Evolutionary conservation across 2,113 vertebrate species (phyloP).

Genomic region (Vicugna pacos): DNA sequence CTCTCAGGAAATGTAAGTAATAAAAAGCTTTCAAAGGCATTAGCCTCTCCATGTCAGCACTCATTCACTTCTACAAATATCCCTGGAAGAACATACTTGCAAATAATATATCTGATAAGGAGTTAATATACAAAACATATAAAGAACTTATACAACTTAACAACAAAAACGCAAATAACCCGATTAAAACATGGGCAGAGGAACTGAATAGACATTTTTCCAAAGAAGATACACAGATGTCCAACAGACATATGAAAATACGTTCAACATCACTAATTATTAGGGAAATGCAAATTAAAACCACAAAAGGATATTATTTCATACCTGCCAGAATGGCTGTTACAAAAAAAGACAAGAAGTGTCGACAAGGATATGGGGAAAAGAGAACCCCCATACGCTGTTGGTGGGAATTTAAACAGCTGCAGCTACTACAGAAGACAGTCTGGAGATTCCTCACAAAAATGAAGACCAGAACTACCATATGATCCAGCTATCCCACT

Average conservation of each 20-base stretch:
- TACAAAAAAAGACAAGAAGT: background rate
- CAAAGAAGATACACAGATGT: background rate
- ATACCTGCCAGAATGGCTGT: background rate
- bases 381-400: background rate
- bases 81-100: background rate
- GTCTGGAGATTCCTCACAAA: background rate
- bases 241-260: background rate
- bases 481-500: background rate
- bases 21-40: background rate
- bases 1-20: background rate
- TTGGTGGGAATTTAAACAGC: background rate
- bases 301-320: background rate
- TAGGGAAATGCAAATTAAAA: too few species aligned
- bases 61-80: background rate
- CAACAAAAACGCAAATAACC: background rate
- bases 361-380: too few species aligned
- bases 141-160: background rate
- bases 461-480: background rate
- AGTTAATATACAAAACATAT: background rate
- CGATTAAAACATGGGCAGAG: background rate
- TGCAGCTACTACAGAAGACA: background rate
- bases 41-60: background rate
- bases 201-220: background rate
- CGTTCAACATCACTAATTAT: too few species aligned
- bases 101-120: background rate